phyloP scores from a whole-genome alignment of 2,888 invertebrate genomes.

The Onchidella celtica region DNA sequence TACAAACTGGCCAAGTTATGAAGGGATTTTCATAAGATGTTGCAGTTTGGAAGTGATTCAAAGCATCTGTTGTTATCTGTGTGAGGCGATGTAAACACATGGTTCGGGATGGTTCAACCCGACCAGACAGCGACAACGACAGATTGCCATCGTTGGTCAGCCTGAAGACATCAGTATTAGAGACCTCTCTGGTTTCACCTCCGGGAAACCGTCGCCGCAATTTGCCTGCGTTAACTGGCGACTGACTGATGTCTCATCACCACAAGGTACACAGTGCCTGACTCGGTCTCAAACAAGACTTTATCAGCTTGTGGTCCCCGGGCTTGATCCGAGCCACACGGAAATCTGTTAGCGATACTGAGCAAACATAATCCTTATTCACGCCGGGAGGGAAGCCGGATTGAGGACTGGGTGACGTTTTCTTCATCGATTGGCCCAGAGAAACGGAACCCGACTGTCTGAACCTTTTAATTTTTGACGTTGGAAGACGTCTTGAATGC shows the following conservation, averaged over 20 bases:
- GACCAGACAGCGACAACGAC: too few relatives aligned
- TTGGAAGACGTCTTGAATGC: not conserved
- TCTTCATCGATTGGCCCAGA: conserved; percentile 12
- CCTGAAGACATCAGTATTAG: not conserved
- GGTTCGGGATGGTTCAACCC: too few relatives aligned
- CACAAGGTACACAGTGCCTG: conserved; percentile 14
- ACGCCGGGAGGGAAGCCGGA: not conserved
- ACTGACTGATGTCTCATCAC: conserved; percentile 20
- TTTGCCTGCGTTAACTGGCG: conserved; percentile 22
- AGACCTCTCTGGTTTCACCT: conserved; percentile 10
- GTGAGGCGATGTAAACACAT: too few relatives aligned
- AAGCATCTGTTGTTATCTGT: too few relatives aligned
- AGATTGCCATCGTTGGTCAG: not conserved
- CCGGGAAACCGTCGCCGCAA: conserved; percentile 15
- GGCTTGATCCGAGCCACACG: conserved; percentile 14
- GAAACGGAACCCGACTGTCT: conserved; percentile 1
- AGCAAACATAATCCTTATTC: conserved; percentile 18
- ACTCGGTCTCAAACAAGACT: conserved; percentile 31
- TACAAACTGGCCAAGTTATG: too few relatives aligned
- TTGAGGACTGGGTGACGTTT: not conserved
- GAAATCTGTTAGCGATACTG: conserved; percentile 45
- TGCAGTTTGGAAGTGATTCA: too few relatives aligned
- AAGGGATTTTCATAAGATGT: too few relatives aligned
- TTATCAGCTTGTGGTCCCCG: conserved; percentile 11
- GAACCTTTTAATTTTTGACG: conserved; percentile 4